phyloP scores from a whole-genome alignment of 2,797 vertebrate species.

The Sylvia borin region DNA sequence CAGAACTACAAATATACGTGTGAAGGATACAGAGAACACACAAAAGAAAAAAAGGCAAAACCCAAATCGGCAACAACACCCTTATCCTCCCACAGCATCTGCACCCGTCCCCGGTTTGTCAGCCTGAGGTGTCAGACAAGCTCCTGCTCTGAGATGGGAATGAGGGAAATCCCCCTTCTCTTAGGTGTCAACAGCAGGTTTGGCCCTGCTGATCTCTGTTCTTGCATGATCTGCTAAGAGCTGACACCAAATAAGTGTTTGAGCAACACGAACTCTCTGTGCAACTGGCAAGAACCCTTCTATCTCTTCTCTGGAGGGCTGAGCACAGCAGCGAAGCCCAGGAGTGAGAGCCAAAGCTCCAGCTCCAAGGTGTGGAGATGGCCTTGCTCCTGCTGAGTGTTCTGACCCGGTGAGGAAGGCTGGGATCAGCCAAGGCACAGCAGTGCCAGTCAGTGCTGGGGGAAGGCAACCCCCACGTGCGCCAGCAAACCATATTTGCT shows the following conservation, averaged over 20 bases:
- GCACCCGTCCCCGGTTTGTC: not conserved
- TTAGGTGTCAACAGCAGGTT: not conserved
- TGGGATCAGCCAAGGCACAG: not conserved
- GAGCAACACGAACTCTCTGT: not conserved
- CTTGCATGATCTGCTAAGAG: not conserved
- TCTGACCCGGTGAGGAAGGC: not conserved
- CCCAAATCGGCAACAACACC: too few species aligned
- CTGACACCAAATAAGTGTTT: not conserved
- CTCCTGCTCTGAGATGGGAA: not conserved
- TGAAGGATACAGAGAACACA: not conserved
- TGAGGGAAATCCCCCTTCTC: not conserved
- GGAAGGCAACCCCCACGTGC: not conserved
- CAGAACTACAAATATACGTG: too few species aligned
- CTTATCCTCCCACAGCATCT: not conserved
- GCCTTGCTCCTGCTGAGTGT: not conserved
- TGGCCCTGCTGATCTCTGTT: not conserved
- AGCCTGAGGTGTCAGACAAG: not conserved
- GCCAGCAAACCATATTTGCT: not conserved
- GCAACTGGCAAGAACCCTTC: not conserved
- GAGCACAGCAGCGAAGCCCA: not conserved
- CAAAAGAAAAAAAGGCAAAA: not conserved
- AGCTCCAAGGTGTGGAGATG: not conserved
- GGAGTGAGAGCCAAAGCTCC: not conserved
- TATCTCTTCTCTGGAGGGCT: not conserved
- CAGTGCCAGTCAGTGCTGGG: not conserved